Evolutionary conservation across 2,113 vertebrate species (phyloP), one percentile per base, ranked within the genome.

Genomic region (Zosterops lateralis): DNA sequence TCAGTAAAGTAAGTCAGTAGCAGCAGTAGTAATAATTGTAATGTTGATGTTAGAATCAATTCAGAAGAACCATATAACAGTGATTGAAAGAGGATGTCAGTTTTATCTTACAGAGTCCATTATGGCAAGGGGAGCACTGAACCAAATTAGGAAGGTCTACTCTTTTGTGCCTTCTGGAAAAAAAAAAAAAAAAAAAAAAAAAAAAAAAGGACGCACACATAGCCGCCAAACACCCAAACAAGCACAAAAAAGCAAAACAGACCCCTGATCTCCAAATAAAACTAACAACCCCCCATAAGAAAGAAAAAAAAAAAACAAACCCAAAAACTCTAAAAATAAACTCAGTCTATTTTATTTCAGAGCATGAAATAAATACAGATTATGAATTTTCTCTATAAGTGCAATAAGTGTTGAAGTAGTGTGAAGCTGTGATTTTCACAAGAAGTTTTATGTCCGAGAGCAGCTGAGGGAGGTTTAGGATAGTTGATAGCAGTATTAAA

Each of bases 241-340:
- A 31, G 34, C 31, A 51, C 6, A 72, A 50, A 42, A 62, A 54
- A 40, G 6, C 17, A 17, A 47, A 32, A 28, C 16, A 66, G 50
- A 7, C 2, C 7, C 14, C 14, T 17, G 10, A 24, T 3, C 1
- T 4, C 7, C 12, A 68, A 28, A 31, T 8, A 51, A 64, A 42
- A 9, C 4, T 36, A 81, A 13, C 34, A 47, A 0, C 7, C 2
- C 6, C 3, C 1, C 10, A 38, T 10, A n/a, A 48, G 17, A 25
- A n/a, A 4, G 21, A 64, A 62, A 12, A 15, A 20, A 34, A 15
- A 7, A 25, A 26, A 5, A 10, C 9, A 26, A 29, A 44, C 29
- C 1, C 32, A 14, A 40, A 38, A 54, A 12, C 2, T 6, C 3
- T 2, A 13, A 18, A 54, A 3, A 6, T 8, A 15, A n/a, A 73